These are phyloP conservation scores for Alviniconcha marisindica DNA, from an alignment of 1,140 invertebrate species.

Conservation along the genomic window DNA sequence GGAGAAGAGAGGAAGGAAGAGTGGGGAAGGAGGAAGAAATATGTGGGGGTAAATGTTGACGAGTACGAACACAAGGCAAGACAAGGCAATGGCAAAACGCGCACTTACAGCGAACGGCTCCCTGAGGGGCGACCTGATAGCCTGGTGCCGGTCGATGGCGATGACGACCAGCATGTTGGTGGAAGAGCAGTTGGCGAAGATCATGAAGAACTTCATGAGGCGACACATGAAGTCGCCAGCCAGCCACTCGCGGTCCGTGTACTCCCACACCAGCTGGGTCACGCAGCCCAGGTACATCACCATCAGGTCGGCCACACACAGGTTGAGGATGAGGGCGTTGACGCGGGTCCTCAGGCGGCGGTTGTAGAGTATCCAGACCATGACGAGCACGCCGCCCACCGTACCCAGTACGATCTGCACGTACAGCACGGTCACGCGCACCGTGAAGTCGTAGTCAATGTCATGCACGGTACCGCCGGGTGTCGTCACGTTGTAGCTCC, in stretches of 20 bases:
- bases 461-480: conserved; percentile 53
- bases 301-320: conserved; percentile 72
- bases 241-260: conserved; percentile 71
- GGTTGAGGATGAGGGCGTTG: conserved; percentile 73
- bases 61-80: neutral
- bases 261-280: conserved; percentile 75
- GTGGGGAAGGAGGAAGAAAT: neutral
- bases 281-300: conserved; percentile 71
- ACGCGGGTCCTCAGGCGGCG: conserved; percentile 62
- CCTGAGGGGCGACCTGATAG: conserved; percentile 73
- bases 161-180: conserved; percentile 76
- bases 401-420: conserved; percentile 60
- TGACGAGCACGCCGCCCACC: conserved; percentile 61
- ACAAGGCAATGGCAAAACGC: neutral
- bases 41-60: neutral
- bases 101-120: conserved; percentile 66
- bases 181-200: conserved; percentile 73
- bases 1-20: neutral
- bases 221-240: conserved; percentile 73
- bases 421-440: conserved; percentile 55
- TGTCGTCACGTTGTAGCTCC: conserved; percentile 31
- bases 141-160: conserved; percentile 76
- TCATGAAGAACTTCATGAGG: conserved; percentile 73
- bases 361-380: conserved; percentile 67
- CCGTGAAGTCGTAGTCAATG: conserved; percentile 54